Conservation (phyloP, 2,888 invertebrate genomes). For the Bibio marci region DNA sequence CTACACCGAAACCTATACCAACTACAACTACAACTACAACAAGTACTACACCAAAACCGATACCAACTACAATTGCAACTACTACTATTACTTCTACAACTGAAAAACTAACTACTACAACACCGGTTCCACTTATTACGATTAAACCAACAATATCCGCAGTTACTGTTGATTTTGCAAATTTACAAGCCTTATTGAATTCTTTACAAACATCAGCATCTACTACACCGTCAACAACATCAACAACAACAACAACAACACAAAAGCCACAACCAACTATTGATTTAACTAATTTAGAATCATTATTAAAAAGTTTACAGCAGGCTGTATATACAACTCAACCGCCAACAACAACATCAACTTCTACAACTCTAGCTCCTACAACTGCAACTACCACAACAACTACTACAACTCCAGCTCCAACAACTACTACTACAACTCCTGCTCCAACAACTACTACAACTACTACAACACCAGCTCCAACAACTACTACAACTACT, state of each 20-base stretch:
- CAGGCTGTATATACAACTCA: conserved; percentile 2
- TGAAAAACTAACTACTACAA: conserved; percentile 9
- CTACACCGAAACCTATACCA: conserved; percentile 8
- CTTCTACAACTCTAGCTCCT: not conserved
- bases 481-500: too few species aligned
- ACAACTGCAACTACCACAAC: not conserved
- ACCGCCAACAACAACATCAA: not conserved
- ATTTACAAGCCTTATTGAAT: not conserved
- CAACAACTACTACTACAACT: too few species aligned
- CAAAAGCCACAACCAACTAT: not conserved
- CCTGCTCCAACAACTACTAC: not conserved
- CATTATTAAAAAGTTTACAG: conserved; percentile 2
- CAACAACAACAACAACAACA: conserved; percentile 2
- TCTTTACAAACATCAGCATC: not conserved
- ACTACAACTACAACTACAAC: conserved; percentile 7
- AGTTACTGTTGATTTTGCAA: not conserved
- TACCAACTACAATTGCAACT: conserved; percentile 10
- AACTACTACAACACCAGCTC: not conserved
- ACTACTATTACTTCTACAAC: conserved; percentile 5
- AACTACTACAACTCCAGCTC: conserved; percentile 7
- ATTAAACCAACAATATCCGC: conserved; percentile 9
- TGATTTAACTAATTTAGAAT: conserved; percentile 1
- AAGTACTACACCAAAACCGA: conserved; percentile 7
- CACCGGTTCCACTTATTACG: conserved; percentile 14
- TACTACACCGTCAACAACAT: not conserved